These are phyloP conservation scores for Xylota sylvarum DNA, from an alignment of 2,888 invertebrate genomes.

Conservation along the genomic window DNA sequence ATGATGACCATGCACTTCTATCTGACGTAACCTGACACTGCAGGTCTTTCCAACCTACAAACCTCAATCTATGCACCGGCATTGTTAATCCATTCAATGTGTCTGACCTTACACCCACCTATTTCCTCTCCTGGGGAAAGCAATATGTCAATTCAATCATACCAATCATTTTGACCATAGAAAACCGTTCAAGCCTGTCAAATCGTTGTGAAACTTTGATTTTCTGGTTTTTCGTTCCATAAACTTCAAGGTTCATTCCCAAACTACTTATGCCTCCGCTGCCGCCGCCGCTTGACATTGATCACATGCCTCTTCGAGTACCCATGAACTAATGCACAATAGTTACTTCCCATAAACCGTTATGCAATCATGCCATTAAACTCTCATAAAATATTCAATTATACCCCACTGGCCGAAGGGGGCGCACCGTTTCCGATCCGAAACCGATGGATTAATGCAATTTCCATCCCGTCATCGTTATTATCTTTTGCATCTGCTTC, in stretches of 20 bases:
- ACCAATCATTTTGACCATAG: not conserved
- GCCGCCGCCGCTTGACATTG: slow-evolving; percentile 5
- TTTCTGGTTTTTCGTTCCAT: slow-evolving; percentile 12
- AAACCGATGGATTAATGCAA: slow-evolving; percentile 50
- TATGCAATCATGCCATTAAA: slow-evolving; percentile 54
- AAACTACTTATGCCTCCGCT: not conserved
- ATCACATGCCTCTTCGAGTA: not conserved
- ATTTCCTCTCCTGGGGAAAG: not conserved
- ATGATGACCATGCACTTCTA: too few relatives aligned
- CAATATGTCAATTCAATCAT: not conserved
- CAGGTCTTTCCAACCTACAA: too few relatives aligned
- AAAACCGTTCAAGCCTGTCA: not conserved
- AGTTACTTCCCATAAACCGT: slow-evolving; percentile 27
- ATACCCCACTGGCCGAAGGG: not conserved
- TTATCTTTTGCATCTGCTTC: slow-evolving; percentile 36
- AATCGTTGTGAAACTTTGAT: slow-evolving; percentile 8
- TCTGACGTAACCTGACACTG: too few relatives aligned
- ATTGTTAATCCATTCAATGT: not conserved
- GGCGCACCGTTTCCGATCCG: slow-evolving; percentile 18
- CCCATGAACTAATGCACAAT: not conserved
- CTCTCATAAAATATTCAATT: slow-evolving; percentile 57
- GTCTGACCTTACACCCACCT: not conserved
- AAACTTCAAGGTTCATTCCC: slow-evolving; percentile 2
- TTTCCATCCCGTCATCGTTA: slow-evolving; percentile 20
- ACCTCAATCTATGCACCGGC: too few relatives aligned